Conservation (phyloP, 2,888 invertebrate species). For the Aphodius sticticus region DNA sequence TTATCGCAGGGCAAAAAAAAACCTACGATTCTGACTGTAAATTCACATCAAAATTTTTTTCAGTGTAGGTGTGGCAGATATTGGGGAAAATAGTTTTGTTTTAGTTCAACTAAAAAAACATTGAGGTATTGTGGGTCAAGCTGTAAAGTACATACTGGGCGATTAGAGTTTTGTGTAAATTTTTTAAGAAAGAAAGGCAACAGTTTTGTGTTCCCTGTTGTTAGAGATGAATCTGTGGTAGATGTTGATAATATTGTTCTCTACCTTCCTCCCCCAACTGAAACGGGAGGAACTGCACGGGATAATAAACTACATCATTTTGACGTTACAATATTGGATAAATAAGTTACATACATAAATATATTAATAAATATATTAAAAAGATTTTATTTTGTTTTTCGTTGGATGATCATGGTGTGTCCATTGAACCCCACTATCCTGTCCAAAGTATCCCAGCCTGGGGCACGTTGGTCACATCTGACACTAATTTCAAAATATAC, state of each 20-base stretch:
- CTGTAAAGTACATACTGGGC: conserved; percentile 10
- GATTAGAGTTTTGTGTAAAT: conserved; percentile 10
- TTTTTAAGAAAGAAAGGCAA: conserved; percentile 15
- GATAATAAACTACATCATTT: background rate
- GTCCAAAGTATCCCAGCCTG: too few species aligned
- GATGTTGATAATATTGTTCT: conserved; percentile 10
- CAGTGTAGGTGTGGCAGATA: background rate
- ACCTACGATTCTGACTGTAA: too few species aligned
- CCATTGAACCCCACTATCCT: too few species aligned
- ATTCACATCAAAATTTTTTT: too few species aligned
- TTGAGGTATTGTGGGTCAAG: conserved; percentile 17
- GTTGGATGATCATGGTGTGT: too few species aligned
- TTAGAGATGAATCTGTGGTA: conserved; percentile 14
- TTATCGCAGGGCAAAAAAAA: too few species aligned
- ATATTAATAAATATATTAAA: too few species aligned
- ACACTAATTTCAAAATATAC: too few species aligned
- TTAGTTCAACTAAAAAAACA: conserved; percentile 9
- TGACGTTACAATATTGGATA: background rate
- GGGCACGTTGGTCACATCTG: too few species aligned
- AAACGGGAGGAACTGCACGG: conserved; percentile 11
- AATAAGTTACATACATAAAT: too few species aligned
- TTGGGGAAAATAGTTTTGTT: conserved; percentile 9
- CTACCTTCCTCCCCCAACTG: conserved; percentile 13
- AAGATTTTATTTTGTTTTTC: too few species aligned
- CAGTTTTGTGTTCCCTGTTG: conserved; percentile 16